Base-by-base conservation (phyloP, 1,140 invertebrate species). In the Solen grandis region DNA sequence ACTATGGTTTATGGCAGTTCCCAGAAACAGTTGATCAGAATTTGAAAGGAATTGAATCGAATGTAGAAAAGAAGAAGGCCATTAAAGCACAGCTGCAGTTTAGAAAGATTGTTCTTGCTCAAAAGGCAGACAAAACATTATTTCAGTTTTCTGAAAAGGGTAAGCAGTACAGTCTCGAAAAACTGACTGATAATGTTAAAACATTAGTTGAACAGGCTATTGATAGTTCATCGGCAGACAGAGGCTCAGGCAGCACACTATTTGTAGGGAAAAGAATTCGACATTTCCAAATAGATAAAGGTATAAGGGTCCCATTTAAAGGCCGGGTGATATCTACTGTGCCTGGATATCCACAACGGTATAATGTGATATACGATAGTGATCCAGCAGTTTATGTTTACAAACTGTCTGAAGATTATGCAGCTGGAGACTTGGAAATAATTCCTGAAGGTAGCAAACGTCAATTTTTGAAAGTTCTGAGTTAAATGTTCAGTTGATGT, bases 1-100 rank as follows among this genome's bases (percentile, higher is more conserved):
- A 69, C 63, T 63, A 70, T 31, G 73, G 73, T 3, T 31, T 82
- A 1, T 82, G 73, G 80, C 80, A 82, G 66, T 54, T 54, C 4
- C 54, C 29, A 4, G 35, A 76, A 27, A 13, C 60, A 4, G 52
- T 82, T 13, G 31, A 59, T 29, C 33, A 52, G 27, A 29, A 10
- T 31, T 10, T 69, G 8, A 38, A 38, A 33, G 54, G 19, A 5
- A 54, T 52, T n/a, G 33, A 57, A 19, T 19, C 33, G 0, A 66
- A 57, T 3, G 38, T 41, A 59, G 60, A 70, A 22, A 79, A 79
- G 33, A 81, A 52, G 31, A 62, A 59, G 16, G 76, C 76, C n/a
- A n/a, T n/a, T n/a, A n/a, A n/a, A n/a, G n/a, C n/a, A n/a, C n/a
- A n/a, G n/a, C n/a, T n/a, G n/a, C 63, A 46, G 19, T 83, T 81